These are phyloP conservation scores for Zonitis immaculata DNA, from an alignment of 2,888 invertebrate species.

Conservation along the genomic window DNA sequence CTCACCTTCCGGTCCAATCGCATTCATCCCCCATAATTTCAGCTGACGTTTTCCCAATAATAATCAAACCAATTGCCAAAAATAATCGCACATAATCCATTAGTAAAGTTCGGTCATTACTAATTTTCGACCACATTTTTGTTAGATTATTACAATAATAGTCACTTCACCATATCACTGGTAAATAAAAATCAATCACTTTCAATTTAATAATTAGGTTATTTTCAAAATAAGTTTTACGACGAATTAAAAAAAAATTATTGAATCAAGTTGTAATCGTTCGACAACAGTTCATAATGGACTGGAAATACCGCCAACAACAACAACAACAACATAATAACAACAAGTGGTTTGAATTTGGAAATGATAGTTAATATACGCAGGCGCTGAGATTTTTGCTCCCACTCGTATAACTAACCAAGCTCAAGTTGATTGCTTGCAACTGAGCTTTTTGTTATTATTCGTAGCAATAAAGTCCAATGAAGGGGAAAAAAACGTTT, in stretches of 20 bases:
- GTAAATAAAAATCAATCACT: no score
- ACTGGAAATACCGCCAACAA: slow-evolving; percentile 1
- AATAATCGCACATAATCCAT: slow-evolving; percentile 13
- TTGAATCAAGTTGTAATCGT: no score
- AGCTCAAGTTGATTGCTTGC: slow-evolving; percentile 1
- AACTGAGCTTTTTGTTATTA: slow-evolving; percentile 8
- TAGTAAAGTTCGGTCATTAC: slow-evolving; percentile 8
- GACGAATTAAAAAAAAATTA: no score
- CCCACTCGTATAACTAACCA: slow-evolving; percentile 7
- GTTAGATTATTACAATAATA: neutral
- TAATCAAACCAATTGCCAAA: neutral
- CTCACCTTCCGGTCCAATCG: slow-evolving; percentile 67
- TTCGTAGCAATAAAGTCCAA: neutral
- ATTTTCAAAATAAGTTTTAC: no score
- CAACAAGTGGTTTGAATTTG: slow-evolving; percentile 19
- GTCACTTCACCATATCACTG: slow-evolving; percentile 8
- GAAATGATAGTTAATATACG: slow-evolving; percentile 6
- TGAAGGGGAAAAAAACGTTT: no score
- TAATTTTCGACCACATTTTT: slow-evolving; percentile 8
- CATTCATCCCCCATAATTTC: slow-evolving; percentile 62
- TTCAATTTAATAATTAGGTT: no score
- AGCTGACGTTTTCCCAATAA: slow-evolving; percentile 46
- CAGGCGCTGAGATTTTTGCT: neutral
- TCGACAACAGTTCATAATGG: neutral
- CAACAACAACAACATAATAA: no score